Conservation (phyloP, 37 sponge, comb jelly and placozoan genomes). For the Cladorhizidae sp. region DNA sequence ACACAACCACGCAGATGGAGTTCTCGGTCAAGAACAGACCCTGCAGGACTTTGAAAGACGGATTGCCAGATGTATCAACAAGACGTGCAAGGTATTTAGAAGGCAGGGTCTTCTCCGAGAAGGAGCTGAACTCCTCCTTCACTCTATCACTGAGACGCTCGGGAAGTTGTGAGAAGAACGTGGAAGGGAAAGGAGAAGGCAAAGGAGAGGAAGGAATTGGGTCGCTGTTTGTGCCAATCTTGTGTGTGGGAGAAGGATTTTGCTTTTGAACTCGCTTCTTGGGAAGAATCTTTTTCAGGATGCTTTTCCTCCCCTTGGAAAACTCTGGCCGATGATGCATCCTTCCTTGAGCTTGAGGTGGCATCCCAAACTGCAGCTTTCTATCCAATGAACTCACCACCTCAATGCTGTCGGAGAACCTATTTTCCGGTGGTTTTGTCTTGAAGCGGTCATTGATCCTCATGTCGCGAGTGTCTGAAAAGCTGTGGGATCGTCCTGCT, state of each 20-base stretch:
- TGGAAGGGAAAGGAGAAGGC: neutral
- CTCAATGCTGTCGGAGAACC: conserved; percentile 41
- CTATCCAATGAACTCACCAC: conserved; percentile 36
- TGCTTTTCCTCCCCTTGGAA: neutral
- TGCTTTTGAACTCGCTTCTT: neutral
- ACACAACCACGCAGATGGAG: conserved; percentile 36
- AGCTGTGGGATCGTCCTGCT: conserved; percentile 11
- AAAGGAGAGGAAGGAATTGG: neutral
- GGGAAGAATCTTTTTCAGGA: neutral
- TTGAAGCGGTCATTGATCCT: neutral
- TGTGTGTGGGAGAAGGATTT: neutral
- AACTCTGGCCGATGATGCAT: neutral
- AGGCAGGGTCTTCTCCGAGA: conserved; percentile 12
- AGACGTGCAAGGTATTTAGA: conserved; percentile 20
- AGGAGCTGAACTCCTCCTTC: conserved; percentile 27
- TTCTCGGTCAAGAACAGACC: conserved; percentile 49
- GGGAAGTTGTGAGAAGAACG: conserved; percentile 20
- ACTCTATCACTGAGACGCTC: conserved; percentile 47
- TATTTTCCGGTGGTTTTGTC: neutral
- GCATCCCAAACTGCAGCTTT: conserved; percentile 25
- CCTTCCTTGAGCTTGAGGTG: neutral
- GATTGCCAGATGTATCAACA: conserved; percentile 46
- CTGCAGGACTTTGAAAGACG: conserved; percentile 15
- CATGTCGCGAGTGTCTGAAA: neutral
- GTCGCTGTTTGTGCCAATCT: neutral